phyloP scores from a whole-genome alignment of 2,888 invertebrate genomes.

The Pachycephus smyrnensis region DNA sequence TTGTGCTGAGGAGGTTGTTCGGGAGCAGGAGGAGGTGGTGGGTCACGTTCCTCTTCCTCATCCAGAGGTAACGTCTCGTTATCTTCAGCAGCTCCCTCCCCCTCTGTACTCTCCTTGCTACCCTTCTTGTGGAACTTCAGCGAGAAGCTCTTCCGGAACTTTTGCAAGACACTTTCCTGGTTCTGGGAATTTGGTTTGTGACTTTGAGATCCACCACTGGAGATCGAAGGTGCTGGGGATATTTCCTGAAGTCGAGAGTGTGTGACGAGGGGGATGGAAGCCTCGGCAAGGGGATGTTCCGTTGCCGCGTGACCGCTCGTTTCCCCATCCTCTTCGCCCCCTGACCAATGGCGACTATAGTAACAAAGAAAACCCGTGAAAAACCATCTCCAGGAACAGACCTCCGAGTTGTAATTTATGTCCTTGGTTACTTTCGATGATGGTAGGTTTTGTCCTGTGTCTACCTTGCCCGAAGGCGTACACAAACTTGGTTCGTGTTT shows the following conservation, averaged over 20 bases:
- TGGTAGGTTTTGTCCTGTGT: not conserved
- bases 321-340: constrained; percentile 45
- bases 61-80: constrained; percentile 53
- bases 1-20: constrained; percentile 53
- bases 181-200: constrained; percentile 39
- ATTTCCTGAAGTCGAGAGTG: constrained; percentile 52
- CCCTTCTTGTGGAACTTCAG: constrained; percentile 72
- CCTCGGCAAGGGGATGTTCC: constrained; percentile 58
- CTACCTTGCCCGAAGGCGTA: not conserved
- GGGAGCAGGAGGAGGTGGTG: constrained; percentile 27
- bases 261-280: constrained; percentile 52
- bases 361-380: constrained; percentile 6
- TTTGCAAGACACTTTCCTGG: constrained; percentile 75
- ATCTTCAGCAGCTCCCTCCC: constrained; percentile 64
- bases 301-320: constrained; percentile 38
- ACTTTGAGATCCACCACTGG: constrained; percentile 36
- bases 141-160: constrained; percentile 79
- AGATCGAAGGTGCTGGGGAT: constrained; percentile 24
- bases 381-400: not conserved
- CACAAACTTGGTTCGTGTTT: not conserved
- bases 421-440: not conserved
- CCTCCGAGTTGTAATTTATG: not conserved
- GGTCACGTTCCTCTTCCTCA: constrained; percentile 35
- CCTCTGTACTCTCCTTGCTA: constrained; percentile 68
- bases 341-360: constrained; percentile 55